A percentile compares a stretch with the other conserved stretches of the same genome.
phyloP scores from a whole-genome alignment of 2,888 invertebrate species.

The Aleiodes testaceus region DNA sequence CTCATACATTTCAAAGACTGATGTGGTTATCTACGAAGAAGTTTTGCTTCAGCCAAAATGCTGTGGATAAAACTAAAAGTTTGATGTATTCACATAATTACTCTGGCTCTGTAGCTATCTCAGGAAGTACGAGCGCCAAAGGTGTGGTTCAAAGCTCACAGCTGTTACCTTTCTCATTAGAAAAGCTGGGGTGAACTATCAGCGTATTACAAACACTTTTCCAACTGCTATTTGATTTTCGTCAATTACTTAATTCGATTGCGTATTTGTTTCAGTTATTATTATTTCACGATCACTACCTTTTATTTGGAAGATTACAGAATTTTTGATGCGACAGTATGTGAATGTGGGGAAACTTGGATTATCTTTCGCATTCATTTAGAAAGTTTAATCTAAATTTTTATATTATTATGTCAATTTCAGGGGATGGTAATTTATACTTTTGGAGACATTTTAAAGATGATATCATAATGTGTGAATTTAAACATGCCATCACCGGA shows the following conservation, averaged over 20 bases:
- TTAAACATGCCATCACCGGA: no score
- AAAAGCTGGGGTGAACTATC: constrained; percentile 4
- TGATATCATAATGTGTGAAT: no score
- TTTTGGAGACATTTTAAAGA: no score
- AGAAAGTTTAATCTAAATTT: no score
- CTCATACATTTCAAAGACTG: neutral
- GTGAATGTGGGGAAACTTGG: no score
- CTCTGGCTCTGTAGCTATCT: constrained; percentile 50
- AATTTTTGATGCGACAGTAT: no score
- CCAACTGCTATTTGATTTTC: neutral
- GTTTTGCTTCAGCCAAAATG: constrained; percentile 17
- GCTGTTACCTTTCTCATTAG: constrained; percentile 36
- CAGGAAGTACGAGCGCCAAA: neutral
- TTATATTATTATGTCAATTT: no score
- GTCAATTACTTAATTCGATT: neutral
- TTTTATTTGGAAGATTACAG: no score
- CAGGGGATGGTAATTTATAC: no score
- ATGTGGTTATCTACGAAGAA: neutral
- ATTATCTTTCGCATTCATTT: no score
- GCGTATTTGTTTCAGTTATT: no score
- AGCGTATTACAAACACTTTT: neutral
- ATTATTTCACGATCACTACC: no score
- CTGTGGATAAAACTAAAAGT: constrained; percentile 47
- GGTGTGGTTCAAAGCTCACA: constrained; percentile 35
- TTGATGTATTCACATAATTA: constrained; percentile 67